A percentile compares a stretch with the other conserved stretches of the same genome.
Evolutionary conservation across 2,797 vertebrate species (phyloP).

Genomic region (Karalla daura): DNA sequence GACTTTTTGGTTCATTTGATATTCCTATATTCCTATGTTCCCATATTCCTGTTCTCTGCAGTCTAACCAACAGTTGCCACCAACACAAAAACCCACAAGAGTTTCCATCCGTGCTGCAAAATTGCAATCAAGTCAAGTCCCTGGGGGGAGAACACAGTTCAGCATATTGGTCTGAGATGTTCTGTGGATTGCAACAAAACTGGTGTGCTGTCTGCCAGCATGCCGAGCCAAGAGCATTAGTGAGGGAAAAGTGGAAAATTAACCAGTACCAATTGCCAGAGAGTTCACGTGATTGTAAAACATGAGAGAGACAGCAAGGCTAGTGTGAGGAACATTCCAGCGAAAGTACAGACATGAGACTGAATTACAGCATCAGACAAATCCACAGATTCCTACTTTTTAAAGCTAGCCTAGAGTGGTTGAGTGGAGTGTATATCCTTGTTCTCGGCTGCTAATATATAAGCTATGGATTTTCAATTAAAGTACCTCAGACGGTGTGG

Average conservation of each 20-base stretch:
- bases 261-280: slow-evolving; percentile 54
- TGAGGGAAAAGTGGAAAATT: slow-evolving; percentile 66
- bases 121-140: slow-evolving; percentile 72
- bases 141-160: slow-evolving; percentile 32
- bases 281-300: slow-evolving; percentile 43
- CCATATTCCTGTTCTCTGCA: slow-evolving; percentile 56
- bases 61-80: slow-evolving; percentile 67
- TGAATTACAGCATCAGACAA: slow-evolving; percentile 35
- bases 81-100: slow-evolving; percentile 72
- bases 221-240: slow-evolving; percentile 53
- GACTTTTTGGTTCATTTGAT: slow-evolving; percentile 24
- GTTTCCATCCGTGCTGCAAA: slow-evolving; percentile 71
- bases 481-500: too few species aligned
- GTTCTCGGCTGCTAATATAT: too few species aligned
- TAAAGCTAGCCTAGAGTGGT: too few species aligned
- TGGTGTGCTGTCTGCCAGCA: slow-evolving; percentile 52
- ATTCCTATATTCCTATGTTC: too few species aligned
- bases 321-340: slow-evolving; percentile 44
- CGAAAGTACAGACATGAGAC: slow-evolving; percentile 40
- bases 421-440: too few species aligned
- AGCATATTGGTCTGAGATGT: slow-evolving; percentile 50
- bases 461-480: too few species aligned
- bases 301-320: slow-evolving; percentile 37
- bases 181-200: slow-evolving; percentile 43
- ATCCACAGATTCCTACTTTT: slow-evolving; percentile 19